Conservation (phyloP, 35 echinoderm and acorn worm genomes). For the Patiria miniata region DNA sequence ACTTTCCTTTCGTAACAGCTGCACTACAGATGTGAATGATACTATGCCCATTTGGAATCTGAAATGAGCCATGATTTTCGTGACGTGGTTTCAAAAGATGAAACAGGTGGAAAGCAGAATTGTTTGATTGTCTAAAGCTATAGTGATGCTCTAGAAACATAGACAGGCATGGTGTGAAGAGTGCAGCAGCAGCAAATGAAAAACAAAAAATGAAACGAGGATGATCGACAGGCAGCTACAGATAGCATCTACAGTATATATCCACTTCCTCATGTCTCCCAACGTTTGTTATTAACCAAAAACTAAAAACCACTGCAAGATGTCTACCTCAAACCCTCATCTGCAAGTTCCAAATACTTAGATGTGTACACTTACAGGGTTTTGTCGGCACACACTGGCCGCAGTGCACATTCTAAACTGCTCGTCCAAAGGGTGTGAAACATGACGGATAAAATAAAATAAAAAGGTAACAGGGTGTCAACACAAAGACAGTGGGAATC, state of each 20-base stretch:
- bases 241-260: too few species aligned
- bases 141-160: neutral
- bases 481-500: neutral
- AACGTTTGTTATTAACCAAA: too few species aligned
- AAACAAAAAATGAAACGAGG: neutral
- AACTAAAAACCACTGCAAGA: neutral
- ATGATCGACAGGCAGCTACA: constrained; percentile 16
- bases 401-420: constrained; percentile 16
- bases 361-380: constrained; percentile 9
- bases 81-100: too few species aligned
- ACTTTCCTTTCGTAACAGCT: too few species aligned
- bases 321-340: constrained; percentile 4
- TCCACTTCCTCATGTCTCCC: too few species aligned
- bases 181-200: neutral
- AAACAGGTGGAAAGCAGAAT: too few species aligned
- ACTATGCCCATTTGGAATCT: too few species aligned
- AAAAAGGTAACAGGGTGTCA: constrained; percentile 2
- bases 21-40: too few species aligned
- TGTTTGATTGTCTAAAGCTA: neutral
- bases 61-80: too few species aligned
- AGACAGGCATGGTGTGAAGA: neutral
- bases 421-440: constrained; percentile 4
- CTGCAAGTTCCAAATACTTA: neutral
- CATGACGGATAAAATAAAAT: neutral
- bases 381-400: constrained; percentile 21